Evolutionary conservation across 2,888 invertebrate genomes (phyloP).

Genomic region (Trissolcus brochymenae): DNA sequence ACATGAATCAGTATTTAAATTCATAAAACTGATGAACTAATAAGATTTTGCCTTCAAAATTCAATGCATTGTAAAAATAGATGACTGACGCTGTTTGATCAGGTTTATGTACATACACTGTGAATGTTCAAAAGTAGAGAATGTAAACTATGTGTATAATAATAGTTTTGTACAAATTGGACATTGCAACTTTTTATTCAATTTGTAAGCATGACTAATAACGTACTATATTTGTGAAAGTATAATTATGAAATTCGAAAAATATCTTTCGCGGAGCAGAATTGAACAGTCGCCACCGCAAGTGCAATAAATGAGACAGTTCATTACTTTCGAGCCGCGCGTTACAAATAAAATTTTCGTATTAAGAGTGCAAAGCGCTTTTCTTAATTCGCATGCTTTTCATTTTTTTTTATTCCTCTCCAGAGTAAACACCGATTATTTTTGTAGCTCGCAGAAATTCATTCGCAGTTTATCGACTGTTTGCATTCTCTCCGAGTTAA

Average conservation of each 20-base stretch:
- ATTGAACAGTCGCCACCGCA: too few species aligned
- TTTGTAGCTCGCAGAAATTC: too few species aligned
- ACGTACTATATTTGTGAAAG: slow-evolving; percentile 3
- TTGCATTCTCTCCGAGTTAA: too few species aligned
- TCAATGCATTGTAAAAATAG: slow-evolving; percentile 30
- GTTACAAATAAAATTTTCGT: too few species aligned
- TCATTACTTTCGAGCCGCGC: too few species aligned
- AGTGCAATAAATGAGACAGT: slow-evolving; percentile 4
- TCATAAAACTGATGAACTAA: neutral
- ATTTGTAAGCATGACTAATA: slow-evolving; percentile 11
- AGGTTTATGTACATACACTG: slow-evolving; percentile 10
- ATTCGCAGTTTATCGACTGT: too few species aligned
- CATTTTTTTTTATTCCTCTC: too few species aligned
- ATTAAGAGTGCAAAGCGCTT: too few species aligned
- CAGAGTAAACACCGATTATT: too few species aligned
- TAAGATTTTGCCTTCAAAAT: slow-evolving; percentile 4
- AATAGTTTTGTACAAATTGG: slow-evolving; percentile 38
- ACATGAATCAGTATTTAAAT: neutral
- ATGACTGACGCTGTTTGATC: slow-evolving; percentile 40
- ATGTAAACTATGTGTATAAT: slow-evolving; percentile 27
- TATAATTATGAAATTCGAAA: neutral
- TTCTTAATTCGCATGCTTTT: too few species aligned
- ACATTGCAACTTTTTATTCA: slow-evolving; percentile 14
- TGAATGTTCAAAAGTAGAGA: slow-evolving; percentile 31
- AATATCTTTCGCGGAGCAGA: neutral